Conservation (phyloP, 1,140 invertebrate species). For the Drosophila setifemur region DNA sequence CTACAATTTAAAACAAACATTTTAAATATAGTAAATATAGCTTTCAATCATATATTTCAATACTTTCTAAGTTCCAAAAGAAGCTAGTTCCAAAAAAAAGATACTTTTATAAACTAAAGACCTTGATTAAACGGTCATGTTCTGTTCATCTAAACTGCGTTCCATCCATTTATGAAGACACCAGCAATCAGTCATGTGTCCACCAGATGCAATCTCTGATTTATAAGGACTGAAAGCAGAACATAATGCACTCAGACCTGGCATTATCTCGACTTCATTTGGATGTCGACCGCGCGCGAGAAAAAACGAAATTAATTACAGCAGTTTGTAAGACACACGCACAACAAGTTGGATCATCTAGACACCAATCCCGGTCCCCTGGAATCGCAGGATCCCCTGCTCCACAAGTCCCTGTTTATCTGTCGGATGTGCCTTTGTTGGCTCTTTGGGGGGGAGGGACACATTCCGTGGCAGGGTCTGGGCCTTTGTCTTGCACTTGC, state of each 20-base stretch:
- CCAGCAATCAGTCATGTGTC: slow-evolving; percentile 22
- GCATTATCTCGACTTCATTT: slow-evolving; percentile 24
- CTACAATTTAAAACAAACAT: no score
- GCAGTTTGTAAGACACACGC: slow-evolving; percentile 77
- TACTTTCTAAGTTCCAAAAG: no score
- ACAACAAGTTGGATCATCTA: slow-evolving; percentile 56
- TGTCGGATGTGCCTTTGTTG: slow-evolving; percentile 8
- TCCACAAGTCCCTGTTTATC: background rate
- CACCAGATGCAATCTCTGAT: slow-evolving; percentile 34
- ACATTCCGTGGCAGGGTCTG: slow-evolving; percentile 11
- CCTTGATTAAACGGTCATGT: no score
- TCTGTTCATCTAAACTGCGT: background rate
- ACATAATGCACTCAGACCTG: slow-evolving; percentile 52
- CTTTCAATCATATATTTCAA: no score
- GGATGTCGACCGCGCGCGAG: background rate
- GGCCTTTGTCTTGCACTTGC: slow-evolving; percentile 70
- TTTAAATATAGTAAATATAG: no score
- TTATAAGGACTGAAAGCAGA: slow-evolving; percentile 46
- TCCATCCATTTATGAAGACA: background rate
- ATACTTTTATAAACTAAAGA: no score
- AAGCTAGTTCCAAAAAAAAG: no score
- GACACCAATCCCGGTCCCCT: slow-evolving; percentile 5
- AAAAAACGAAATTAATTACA: slow-evolving; percentile 65
- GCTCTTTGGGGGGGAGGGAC: slow-evolving; percentile 7
- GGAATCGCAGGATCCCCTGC: background rate